phyloP scores from a whole-genome alignment of 2,113 vertebrate genomes.

The Acanthisitta chloris region DNA sequence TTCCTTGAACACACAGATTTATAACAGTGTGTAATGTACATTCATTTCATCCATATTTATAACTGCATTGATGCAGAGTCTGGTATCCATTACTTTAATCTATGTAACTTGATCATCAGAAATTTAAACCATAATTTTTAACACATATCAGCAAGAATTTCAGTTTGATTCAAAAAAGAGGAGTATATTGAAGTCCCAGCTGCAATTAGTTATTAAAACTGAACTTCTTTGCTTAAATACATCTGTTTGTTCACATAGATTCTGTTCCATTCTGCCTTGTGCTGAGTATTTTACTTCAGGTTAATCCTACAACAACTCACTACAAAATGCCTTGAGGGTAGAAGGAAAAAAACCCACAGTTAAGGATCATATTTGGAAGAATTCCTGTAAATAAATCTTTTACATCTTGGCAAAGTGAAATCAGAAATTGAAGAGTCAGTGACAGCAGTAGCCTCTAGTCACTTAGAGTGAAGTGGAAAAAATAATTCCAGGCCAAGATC shows the following conservation, averaged over 20 bases:
- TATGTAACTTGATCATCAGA: conserved; percentile 81
- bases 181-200: conserved; percentile 66
- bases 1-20: conserved; percentile 77
- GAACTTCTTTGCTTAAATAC: conserved; percentile 33
- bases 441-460: conserved; percentile 77
- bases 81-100: conserved; percentile 82
- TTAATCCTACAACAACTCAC: conserved; percentile 28
- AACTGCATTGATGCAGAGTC: conserved; percentile 73
- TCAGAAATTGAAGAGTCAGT: conserved; percentile 64
- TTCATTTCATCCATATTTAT: conserved; percentile 82
- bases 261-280: neutral
- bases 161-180: conserved; percentile 70
- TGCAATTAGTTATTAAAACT: conserved; percentile 68
- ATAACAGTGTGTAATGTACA: conserved; percentile 73
- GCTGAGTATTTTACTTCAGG: conserved; percentile 13
- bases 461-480: conserved; percentile 75
- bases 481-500: conserved; percentile 74
- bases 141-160: conserved; percentile 76
- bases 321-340: conserved; percentile 31
- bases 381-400: conserved; percentile 72
- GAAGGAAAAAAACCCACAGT: neutral
- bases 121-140: conserved; percentile 77
- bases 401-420: conserved; percentile 57
- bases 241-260: conserved; percentile 25
- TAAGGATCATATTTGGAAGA: conserved; percentile 36